phyloP scores from a whole-genome alignment of 2,797 vertebrate genomes.

The Graptemys geographica region DNA sequence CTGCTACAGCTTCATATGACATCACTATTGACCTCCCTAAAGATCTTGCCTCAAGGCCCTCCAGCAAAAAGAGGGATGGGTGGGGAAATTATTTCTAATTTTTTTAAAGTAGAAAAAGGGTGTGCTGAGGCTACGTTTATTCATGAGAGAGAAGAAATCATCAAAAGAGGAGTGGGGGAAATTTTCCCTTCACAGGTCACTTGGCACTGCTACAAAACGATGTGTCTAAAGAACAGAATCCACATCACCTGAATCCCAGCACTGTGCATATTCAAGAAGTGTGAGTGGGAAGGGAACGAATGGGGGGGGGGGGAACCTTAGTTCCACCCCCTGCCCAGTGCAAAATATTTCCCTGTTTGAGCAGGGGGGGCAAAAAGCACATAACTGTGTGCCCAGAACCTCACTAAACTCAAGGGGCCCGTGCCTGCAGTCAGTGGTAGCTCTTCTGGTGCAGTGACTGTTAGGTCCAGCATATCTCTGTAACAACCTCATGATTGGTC shows the following conservation, averaged over 20 bases:
- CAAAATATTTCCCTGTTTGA: not conserved
- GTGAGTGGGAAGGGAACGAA: too few species aligned
- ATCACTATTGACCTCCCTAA: not conserved
- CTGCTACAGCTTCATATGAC: not conserved
- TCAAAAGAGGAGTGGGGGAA: not conserved
- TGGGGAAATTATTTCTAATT: not conserved
- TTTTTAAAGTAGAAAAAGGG: not conserved
- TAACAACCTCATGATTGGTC: fast-evolving
- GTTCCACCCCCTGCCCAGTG: not conserved
- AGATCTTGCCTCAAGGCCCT: not conserved
- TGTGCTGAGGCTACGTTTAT: too few species aligned
- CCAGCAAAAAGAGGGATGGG: not conserved
- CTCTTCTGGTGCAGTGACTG: not conserved
- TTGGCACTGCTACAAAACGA: not conserved
- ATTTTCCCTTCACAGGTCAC: not conserved
- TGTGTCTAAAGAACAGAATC: not conserved
- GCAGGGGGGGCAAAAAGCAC: not conserved
- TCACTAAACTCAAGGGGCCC: not conserved
- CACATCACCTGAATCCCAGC: too few species aligned
- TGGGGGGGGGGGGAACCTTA: too few species aligned
- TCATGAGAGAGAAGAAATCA: not conserved
- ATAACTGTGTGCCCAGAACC: not conserved
- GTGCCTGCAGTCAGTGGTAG: fast-evolving
- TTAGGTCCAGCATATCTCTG: not conserved
- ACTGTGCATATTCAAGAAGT: too few species aligned